Evolutionary conservation across 2,113 vertebrate species (phyloP).

Genomic region (Cheilinus undulatus): DNA sequence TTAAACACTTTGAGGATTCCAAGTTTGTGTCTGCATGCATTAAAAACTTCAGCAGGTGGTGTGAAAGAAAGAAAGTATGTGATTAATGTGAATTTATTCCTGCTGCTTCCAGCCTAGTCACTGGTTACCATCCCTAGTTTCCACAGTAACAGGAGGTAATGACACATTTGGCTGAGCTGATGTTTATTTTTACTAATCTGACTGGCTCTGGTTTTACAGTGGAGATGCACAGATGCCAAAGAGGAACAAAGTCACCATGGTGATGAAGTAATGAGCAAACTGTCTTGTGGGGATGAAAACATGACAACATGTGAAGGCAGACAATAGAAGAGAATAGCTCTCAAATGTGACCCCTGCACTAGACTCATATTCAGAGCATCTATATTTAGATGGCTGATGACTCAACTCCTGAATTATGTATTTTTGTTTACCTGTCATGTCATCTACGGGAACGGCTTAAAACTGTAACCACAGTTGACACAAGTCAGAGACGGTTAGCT

Average conservation of each 20-base stretch:
- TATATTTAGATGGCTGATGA: constrained; percentile 38
- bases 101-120: constrained; percentile 36
- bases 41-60: background rate
- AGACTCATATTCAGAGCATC: constrained; percentile 20
- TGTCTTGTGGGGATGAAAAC: constrained; percentile 19
- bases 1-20: constrained; percentile 21
- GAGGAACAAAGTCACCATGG: constrained; percentile 66
- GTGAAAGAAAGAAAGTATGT: background rate
- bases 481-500: constrained; percentile 1
- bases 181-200: constrained; percentile 72
- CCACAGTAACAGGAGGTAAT: constrained; percentile 67
- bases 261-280: constrained; percentile 36
- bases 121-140: constrained; percentile 46
- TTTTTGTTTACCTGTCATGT: constrained; percentile 3
- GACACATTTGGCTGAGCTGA: constrained; percentile 61
- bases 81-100: background rate
- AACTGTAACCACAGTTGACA: background rate
- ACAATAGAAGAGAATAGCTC: background rate
- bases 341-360: constrained; percentile 16
- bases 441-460: background rate
- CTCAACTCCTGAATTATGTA: constrained; percentile 9
- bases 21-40: background rate
- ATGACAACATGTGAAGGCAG: background rate
- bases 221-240: constrained; percentile 40
- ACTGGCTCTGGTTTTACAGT: constrained; percentile 62